phyloP scores from a whole-genome alignment of 2,113 vertebrate species.

The Crotalus viridis region DNA sequence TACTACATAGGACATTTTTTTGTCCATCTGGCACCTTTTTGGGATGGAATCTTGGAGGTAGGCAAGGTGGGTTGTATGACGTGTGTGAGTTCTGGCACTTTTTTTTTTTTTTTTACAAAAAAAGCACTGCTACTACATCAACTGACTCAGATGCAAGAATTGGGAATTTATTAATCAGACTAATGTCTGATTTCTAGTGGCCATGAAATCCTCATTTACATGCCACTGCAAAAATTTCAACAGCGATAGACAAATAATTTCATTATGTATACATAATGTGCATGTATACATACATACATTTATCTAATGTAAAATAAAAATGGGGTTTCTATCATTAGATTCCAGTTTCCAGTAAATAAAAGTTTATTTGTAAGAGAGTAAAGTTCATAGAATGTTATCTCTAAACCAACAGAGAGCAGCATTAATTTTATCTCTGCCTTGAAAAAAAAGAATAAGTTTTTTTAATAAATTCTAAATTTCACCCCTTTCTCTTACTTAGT shows the following conservation, averaged over 20 bases:
- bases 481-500: not conserved
- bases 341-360: not conserved
- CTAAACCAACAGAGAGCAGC: constrained; percentile 6
- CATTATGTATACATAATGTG: not conserved
- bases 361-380: constrained; percentile 23
- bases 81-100: too few species aligned
- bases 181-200: not conserved
- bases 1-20: not conserved
- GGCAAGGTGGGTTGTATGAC: too few species aligned
- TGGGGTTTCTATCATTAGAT: not conserved
- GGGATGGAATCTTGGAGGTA: too few species aligned
- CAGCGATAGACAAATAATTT: not conserved
- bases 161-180: not conserved
- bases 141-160: not conserved
- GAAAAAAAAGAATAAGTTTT: not conserved
- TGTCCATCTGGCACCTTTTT: too few species aligned
- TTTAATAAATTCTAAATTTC: constrained; percentile 6
- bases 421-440: constrained; percentile 33
- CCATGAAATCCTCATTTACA: not conserved
- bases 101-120: too few species aligned
- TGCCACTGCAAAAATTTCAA: not conserved
- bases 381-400: constrained; percentile 20
- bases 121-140: not conserved
- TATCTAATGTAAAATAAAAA: not conserved
- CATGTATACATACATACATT: not conserved